These are phyloP conservation scores for Tiliacea citrago DNA, from an alignment of 2,888 invertebrate genomes.

Conservation along the genomic window DNA sequence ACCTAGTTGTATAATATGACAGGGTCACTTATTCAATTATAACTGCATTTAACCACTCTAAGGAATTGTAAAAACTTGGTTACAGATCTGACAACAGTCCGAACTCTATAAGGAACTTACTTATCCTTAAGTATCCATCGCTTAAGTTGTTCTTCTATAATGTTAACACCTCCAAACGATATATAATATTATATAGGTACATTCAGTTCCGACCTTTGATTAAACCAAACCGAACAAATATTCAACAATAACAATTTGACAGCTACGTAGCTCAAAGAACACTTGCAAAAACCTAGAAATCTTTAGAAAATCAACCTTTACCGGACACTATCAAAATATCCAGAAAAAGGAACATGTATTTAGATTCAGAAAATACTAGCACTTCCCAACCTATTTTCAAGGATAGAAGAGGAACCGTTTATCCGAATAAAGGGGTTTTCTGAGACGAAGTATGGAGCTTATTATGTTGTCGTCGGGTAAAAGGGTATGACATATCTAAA, in stretches of 20 bases:
- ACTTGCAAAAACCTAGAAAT: slow-evolving; percentile 5
- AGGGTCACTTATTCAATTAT: neutral
- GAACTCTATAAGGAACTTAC: neutral
- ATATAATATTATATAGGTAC: neutral
- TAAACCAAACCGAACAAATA: neutral
- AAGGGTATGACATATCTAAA: slow-evolving; percentile 66
- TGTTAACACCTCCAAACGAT: neutral
- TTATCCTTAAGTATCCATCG: neutral
- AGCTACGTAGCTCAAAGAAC: slow-evolving; percentile 1
- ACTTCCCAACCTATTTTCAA: slow-evolving; percentile 32
- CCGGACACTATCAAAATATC: slow-evolving; percentile 1
- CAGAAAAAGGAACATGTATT: slow-evolving; percentile 19
- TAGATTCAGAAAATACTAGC: slow-evolving; percentile 53
- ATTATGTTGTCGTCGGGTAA: slow-evolving; percentile 60
- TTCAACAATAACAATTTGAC: neutral
- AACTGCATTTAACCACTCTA: neutral
- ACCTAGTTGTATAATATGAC: neutral
- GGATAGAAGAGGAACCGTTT: slow-evolving; percentile 49
- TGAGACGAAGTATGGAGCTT: slow-evolving; percentile 46
- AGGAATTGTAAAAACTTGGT: neutral
- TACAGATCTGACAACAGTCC: neutral
- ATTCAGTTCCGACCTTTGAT: neutral
- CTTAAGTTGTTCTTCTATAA: neutral
- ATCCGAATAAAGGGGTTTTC: slow-evolving; percentile 47
- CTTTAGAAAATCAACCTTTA: neutral